Evolutionary conservation across 2,888 invertebrate species (phyloP).

Genomic region (Dascillus cervinus): DNA sequence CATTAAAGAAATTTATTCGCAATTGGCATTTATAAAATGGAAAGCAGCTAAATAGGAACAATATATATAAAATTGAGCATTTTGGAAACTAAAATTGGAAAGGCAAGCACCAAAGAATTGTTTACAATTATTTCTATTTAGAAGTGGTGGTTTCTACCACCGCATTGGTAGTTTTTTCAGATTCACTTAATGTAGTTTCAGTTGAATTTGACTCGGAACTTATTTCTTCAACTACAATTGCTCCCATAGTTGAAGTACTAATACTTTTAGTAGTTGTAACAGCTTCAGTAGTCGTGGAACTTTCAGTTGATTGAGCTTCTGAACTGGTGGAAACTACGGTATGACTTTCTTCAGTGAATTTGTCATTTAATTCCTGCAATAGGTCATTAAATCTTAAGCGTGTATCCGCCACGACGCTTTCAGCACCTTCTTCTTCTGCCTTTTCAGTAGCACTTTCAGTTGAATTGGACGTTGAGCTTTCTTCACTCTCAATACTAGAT

Average conservation of each 20-base stretch:
- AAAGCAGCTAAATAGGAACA: too few relatives aligned
- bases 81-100: too few relatives aligned
- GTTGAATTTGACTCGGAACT: not conserved
- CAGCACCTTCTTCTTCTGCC: conserved; percentile 3
- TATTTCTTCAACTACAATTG: not conserved
- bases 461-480: too few relatives aligned
- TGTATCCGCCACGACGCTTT: conserved; percentile 1
- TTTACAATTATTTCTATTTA: too few relatives aligned
- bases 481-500: not conserved
- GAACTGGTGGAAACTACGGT: conserved; percentile 3
- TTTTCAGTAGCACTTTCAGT: conserved; percentile 2
- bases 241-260: conserved; percentile 1
- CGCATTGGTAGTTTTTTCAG: too few relatives aligned
- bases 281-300: conserved; percentile 5
- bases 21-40: too few relatives aligned
- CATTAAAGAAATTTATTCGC: too few relatives aligned
- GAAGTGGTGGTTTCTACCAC: too few relatives aligned
- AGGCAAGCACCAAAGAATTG: too few relatives aligned
- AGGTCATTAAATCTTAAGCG: not conserved
- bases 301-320: conserved; percentile 1
- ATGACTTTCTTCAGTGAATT: not conserved
- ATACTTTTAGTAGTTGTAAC: conserved; percentile 2
- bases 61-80: too few relatives aligned
- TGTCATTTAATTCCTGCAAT: too few relatives aligned
- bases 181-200: too few relatives aligned